phyloP scores from a whole-genome alignment of 2,797 vertebrate species.

The Tragelaphus oryx region DNA sequence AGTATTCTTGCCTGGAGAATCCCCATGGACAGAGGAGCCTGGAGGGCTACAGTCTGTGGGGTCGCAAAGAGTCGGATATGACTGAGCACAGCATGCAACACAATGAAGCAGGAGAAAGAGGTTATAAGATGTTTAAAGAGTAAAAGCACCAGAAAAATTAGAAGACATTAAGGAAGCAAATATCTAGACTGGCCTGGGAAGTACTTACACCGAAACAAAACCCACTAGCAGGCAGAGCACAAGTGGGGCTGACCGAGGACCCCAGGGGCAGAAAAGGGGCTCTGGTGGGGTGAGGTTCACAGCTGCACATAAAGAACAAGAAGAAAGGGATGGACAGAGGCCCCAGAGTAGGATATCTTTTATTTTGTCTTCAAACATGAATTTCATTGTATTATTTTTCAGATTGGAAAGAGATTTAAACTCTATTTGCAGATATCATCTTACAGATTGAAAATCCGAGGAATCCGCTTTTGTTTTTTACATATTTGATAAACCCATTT shows the following conservation, averaged over 20 bases:
- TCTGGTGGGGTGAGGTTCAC: no score
- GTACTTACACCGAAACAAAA: neutral
- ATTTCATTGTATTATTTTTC: neutral
- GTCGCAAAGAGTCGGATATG: accelerated
- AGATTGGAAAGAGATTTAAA: neutral
- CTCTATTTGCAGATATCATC: neutral
- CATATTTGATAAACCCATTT: neutral
- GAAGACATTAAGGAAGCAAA: neutral
- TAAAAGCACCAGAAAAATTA: neutral
- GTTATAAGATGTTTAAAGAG: neutral
- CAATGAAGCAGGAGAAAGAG: neutral
- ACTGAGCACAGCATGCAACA: neutral
- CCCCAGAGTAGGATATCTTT: neutral
- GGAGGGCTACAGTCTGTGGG: neutral
- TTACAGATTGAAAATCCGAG: neutral
- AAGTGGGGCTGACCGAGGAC: neutral
- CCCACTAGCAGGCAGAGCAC: neutral
- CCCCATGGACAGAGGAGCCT: neutral
- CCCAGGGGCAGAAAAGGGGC: neutral
- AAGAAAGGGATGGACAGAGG: neutral
- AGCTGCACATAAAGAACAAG: neutral
- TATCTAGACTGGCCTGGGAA: no score
- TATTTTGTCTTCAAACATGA: neutral
- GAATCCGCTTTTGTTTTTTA: neutral
- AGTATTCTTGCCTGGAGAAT: neutral